A percentile compares a stretch with the other conserved stretches of the same genome.
Evolutionary conservation across 2,113 vertebrate genomes (phyloP).

Genomic region (Sardina pilchardus): DNA sequence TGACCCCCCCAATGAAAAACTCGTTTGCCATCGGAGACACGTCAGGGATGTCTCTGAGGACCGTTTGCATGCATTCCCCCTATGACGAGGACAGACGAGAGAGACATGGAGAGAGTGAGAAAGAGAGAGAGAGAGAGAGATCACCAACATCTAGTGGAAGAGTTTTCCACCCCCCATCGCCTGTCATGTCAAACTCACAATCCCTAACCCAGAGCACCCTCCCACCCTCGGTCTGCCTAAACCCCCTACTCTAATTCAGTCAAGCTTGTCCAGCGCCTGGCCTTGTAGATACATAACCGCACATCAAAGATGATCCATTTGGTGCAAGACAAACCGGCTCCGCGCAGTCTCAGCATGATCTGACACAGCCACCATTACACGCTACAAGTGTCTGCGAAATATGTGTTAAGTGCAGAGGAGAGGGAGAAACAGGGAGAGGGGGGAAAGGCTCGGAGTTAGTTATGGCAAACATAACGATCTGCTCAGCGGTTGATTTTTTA

Average conservation of each 20-base stretch:
- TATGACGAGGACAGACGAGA: constrained; percentile 60
- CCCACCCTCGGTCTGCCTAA: not conserved
- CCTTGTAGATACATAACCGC: constrained; percentile 54
- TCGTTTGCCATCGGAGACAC: constrained; percentile 60
- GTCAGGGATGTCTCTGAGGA: constrained; percentile 62
- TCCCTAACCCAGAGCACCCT: not conserved
- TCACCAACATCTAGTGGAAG: constrained; percentile 64
- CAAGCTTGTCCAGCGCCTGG: constrained; percentile 23
- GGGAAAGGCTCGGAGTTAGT: not conserved
- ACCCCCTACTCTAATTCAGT: constrained; percentile 42
- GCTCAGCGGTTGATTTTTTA: not conserved
- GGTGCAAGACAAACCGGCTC: constrained; percentile 61
- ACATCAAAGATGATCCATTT: constrained; percentile 68
- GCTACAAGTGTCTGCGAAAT: constrained; percentile 15
- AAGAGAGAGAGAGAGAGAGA: constrained; percentile 38
- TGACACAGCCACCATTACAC: constrained; percentile 4
- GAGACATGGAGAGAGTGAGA: constrained; percentile 1
- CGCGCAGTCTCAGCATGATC: constrained; percentile 38
- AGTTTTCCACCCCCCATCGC: constrained; percentile 22
- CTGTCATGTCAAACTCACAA: constrained; percentile 1
- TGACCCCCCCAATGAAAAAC: constrained; percentile 67
- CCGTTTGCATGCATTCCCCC: constrained; percentile 64
- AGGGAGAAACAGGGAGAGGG: not conserved
- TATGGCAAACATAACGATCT: not conserved
- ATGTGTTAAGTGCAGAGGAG: constrained; percentile 10